Evolutionary conservation across 2,888 invertebrate species (phyloP).

Genomic region (Drosophila atroscutellata): DNA sequence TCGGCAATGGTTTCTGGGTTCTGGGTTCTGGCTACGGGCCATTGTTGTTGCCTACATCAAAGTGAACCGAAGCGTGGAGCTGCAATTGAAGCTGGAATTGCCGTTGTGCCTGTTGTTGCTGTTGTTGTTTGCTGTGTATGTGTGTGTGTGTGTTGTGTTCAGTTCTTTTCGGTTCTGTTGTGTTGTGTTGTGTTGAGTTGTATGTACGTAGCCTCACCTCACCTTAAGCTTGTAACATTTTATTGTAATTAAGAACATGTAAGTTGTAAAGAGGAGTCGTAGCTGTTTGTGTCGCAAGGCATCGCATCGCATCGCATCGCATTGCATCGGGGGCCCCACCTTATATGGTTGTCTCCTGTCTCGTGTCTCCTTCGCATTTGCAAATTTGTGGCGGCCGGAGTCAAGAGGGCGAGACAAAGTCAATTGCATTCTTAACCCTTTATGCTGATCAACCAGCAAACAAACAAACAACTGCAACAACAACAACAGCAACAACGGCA

Average conservation of each 20-base stretch:
- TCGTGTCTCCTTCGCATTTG: constrained; percentile 60
- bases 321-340: constrained; percentile 60
- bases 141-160: constrained; percentile 28
- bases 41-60: constrained; percentile 67
- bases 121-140: constrained; percentile 13
- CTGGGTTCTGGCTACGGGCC: constrained; percentile 27
- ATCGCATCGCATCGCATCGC: background rate
- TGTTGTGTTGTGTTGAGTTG: constrained; percentile 41
- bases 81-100: constrained; percentile 58
- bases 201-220: constrained; percentile 65
- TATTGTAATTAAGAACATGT: constrained; percentile 78
- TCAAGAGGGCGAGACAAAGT: constrained; percentile 80
- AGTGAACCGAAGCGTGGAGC: constrained; percentile 68
- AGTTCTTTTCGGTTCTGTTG: constrained; percentile 14
- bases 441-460: constrained; percentile 62
- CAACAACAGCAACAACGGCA: constrained; percentile 27
- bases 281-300: constrained; percentile 46
- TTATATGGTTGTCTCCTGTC: constrained; percentile 63
- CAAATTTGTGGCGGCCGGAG: constrained; percentile 73
- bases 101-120: constrained; percentile 51
- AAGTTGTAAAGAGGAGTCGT: constrained; percentile 76
- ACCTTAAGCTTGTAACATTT: constrained; percentile 75
- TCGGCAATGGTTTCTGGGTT: constrained; percentile 4
- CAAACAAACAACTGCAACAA: constrained; percentile 26
- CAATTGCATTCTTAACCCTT: constrained; percentile 79